Conservation (phyloP, 2,113 vertebrate genomes). For the Prolemur simus region DNA sequence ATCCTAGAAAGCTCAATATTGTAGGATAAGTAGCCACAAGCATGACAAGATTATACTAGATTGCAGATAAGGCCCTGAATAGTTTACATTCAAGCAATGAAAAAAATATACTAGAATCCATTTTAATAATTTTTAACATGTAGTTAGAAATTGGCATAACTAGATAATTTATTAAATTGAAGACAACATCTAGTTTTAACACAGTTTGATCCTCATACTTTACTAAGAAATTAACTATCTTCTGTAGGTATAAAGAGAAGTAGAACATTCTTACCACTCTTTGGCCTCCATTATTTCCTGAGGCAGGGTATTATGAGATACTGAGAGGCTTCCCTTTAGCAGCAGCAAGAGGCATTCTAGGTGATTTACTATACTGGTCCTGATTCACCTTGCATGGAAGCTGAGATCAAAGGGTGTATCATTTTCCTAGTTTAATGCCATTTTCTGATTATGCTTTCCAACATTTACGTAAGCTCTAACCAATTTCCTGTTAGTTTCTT, state of each 20-base stretch:
- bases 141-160: background rate
- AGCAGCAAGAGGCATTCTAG: background rate
- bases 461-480: background rate
- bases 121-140: background rate
- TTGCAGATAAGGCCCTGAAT: background rate
- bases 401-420: background rate
- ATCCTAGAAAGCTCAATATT: background rate
- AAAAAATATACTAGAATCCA: background rate
- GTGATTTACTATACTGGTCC: background rate
- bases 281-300: background rate
- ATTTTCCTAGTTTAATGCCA: background rate
- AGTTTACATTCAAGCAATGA: conserved; percentile 1
- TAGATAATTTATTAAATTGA: background rate
- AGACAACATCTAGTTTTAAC: background rate
- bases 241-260: background rate
- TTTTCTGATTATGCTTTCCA: background rate
- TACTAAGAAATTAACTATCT: background rate
- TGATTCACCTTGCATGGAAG: background rate
- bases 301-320: background rate
- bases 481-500: background rate
- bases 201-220: background rate
- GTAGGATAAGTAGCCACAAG: background rate
- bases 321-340: background rate
- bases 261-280: background rate
- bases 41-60: background rate